Conservation (phyloP, 2,888 invertebrate species). For the Rhingia campestris region DNA sequence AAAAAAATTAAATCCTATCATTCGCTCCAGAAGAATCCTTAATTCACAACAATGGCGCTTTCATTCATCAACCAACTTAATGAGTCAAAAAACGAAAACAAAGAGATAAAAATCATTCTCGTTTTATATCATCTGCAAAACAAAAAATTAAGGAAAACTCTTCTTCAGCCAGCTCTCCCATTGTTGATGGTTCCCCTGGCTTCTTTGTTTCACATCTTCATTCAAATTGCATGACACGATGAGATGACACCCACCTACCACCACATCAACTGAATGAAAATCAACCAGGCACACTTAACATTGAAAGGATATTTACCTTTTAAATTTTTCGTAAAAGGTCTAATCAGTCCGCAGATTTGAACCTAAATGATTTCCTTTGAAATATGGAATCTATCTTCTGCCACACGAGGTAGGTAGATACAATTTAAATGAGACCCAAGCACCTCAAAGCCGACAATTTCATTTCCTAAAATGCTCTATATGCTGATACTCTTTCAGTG, state of each 20-base stretch:
- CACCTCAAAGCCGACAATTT: constrained; percentile 34
- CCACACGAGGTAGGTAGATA: not conserved
- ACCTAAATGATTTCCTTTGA: constrained; percentile 55
- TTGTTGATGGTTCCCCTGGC: not conserved
- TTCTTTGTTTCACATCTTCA: constrained; percentile 1
- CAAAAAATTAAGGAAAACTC: too few relatives aligned
- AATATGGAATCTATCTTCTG: constrained; percentile 59
- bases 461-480: constrained; percentile 29
- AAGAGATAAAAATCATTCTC: too few relatives aligned
- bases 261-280: not conserved
- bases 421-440: constrained; percentile 2
- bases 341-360: constrained; percentile 59
- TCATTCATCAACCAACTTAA: too few relatives aligned
- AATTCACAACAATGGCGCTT: too few relatives aligned
- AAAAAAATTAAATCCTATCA: too few relatives aligned
- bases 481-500: not conserved
- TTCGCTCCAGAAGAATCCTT: too few relatives aligned
- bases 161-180: too few relatives aligned
- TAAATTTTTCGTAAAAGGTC: constrained; percentile 38
- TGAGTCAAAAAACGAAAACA: too few relatives aligned
- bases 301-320: constrained; percentile 20
- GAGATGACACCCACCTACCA: not conserved
- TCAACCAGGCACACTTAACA: constrained; percentile 26
- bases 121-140: too few relatives aligned
- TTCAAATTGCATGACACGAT: constrained; percentile 13